Evolutionary conservation across 2,113 vertebrate genomes (phyloP).

Genomic region (Ageneiosus marmoratus): DNA sequence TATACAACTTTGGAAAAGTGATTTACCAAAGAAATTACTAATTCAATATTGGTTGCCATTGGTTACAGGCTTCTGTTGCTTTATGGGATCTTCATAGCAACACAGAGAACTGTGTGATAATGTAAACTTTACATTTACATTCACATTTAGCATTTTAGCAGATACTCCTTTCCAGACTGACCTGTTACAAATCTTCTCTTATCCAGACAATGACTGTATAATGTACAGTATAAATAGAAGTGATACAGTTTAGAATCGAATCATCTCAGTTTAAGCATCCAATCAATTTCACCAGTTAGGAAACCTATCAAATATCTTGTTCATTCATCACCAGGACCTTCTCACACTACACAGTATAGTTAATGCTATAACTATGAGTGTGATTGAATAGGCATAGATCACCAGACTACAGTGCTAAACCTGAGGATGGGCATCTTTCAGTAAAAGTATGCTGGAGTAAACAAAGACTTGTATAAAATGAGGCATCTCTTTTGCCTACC

Average conservation of each 20-base stretch:
- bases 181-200: background rate
- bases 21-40: background rate
- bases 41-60: background rate
- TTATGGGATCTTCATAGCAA: background rate
- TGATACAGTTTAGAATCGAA: background rate
- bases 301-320: background rate
- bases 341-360: background rate
- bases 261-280: background rate
- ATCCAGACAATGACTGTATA: background rate
- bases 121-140: background rate
- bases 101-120: no score
- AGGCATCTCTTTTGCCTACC: background rate
- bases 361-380: background rate
- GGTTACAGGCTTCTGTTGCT: background rate
- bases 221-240: background rate
- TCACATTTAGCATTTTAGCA: background rate
- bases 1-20: background rate
- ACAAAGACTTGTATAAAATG: background rate
- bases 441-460: background rate
- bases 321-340: background rate
- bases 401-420: background rate
- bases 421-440: background rate
- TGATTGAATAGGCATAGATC: background rate
- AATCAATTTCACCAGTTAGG: background rate
- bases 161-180: background rate